These are phyloP conservation scores for Campylorhamphus procurvoides DNA, from an alignment of 2,113 vertebrate species.

Conservation along the genomic window DNA sequence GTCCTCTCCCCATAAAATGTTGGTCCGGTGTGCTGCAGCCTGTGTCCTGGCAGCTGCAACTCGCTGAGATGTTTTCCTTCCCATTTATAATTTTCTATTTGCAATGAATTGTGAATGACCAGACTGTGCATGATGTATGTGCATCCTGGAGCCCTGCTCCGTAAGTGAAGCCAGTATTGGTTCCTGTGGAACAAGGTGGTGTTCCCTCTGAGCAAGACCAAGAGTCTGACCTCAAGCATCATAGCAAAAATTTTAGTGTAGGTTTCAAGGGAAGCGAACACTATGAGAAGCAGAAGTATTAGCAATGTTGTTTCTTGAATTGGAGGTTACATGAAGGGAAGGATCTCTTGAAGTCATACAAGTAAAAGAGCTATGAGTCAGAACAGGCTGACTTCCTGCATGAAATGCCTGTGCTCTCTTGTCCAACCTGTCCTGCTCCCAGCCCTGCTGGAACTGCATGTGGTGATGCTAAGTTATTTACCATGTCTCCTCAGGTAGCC, in stretches of 20 bases:
- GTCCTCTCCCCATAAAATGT: background rate
- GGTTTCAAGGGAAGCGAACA: background rate
- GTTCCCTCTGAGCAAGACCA: background rate
- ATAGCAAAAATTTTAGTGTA: background rate
- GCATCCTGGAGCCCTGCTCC: accelerated
- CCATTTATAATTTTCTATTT: background rate
- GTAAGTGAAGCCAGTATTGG: accelerated
- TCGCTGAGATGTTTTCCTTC: background rate
- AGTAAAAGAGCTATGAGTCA: background rate
- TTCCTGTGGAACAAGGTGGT: background rate
- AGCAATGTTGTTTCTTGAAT: background rate
- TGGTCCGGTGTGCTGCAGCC: background rate
- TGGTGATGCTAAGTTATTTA: constrained; percentile 1
- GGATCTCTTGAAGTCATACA: background rate
- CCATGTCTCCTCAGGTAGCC: background rate
- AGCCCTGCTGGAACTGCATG: background rate
- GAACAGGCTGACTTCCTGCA: background rate
- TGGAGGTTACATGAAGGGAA: background rate
- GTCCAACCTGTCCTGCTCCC: background rate
- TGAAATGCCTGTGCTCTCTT: background rate
- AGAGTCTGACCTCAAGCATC: background rate
- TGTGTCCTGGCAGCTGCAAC: background rate
- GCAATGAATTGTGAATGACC: background rate
- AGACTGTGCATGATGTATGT: accelerated
- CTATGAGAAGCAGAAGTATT: background rate